phyloP scores from a whole-genome alignment of 1,140 invertebrate genomes.

The Olivierus martensii region DNA sequence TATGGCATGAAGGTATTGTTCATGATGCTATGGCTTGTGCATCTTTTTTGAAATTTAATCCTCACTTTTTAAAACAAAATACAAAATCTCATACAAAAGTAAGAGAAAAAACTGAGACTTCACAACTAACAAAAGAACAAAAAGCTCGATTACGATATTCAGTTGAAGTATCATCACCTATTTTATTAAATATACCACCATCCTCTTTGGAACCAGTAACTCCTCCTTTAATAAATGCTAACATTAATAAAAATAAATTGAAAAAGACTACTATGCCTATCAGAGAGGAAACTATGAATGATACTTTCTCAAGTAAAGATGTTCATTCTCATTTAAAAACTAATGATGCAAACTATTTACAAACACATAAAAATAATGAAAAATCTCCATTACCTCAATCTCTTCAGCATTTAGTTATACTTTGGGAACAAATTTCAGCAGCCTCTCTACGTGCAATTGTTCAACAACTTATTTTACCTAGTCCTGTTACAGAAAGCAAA shows the following conservation, averaged over 20 bases:
- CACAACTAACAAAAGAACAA: constrained; percentile 23
- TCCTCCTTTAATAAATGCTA: constrained; percentile 51
- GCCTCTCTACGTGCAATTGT: constrained; percentile 50
- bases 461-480: constrained; percentile 38
- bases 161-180: constrained; percentile 62
- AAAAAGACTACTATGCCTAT: constrained; percentile 15
- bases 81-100: constrained; percentile 13
- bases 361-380: constrained; percentile 3
- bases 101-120: constrained; percentile 8
- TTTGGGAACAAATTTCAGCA: constrained; percentile 77
- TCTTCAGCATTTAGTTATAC: constrained; percentile 46
- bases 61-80: constrained; percentile 19
- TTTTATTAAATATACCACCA: constrained; percentile 54
- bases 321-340: not conserved
- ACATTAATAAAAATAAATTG: constrained; percentile 45
- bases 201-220: constrained; percentile 49
- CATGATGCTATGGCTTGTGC: constrained; percentile 96
- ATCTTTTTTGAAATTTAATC: constrained; percentile 80
- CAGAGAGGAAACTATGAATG: constrained; percentile 11
- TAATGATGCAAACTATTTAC: not conserved
- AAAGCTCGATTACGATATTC: constrained; percentile 59
- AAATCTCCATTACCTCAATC: constrained; percentile 53
- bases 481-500: constrained; percentile 11
- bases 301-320: constrained; percentile 4
- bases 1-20: constrained; percentile 95